phyloP scores from a whole-genome alignment of 2,797 vertebrate species.

The Spondyliosoma cantharus region DNA sequence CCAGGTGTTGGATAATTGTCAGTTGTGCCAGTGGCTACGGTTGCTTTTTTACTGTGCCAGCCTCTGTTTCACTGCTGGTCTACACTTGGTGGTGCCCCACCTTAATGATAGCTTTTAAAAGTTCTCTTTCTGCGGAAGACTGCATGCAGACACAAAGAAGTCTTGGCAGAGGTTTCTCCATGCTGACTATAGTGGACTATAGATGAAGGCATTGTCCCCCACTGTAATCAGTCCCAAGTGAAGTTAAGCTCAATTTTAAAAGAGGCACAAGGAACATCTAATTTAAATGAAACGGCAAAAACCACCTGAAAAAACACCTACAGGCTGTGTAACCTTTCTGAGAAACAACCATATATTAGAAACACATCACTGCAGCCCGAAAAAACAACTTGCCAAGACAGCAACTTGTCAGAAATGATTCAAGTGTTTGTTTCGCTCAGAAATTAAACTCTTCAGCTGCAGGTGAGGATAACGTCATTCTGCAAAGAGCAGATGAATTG shows the following conservation, averaged over 20 bases:
- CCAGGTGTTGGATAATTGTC: conserved; percentile 78
- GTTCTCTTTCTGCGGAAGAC: conserved; percentile 48
- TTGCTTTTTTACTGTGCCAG: conserved; percentile 61
- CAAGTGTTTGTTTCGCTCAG: conserved; percentile 34
- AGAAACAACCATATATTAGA: conserved; percentile 35
- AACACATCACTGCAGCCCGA: neutral
- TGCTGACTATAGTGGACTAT: conserved; percentile 47
- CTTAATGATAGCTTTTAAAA: conserved; percentile 72
- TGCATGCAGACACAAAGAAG: conserved; percentile 59
- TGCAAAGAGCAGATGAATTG: conserved; percentile 28
- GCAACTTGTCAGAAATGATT: conserved; percentile 48
- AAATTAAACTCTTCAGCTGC: conserved; percentile 31
- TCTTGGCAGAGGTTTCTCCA: conserved; percentile 46
- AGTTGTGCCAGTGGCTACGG: conserved; percentile 65
- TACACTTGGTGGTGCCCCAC: conserved; percentile 66
- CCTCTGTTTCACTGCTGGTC: conserved; percentile 66
- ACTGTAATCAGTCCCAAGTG: conserved; percentile 36
- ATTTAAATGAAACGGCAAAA: conserved; percentile 34
- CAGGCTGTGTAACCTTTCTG: conserved; percentile 9
- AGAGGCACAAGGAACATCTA: conserved; percentile 4
- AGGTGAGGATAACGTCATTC: conserved; percentile 36
- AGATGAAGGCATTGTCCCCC: conserved; percentile 23
- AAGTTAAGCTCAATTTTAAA: conserved; percentile 33
- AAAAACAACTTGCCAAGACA: conserved; percentile 36
- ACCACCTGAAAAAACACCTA: neutral